Evolutionary conservation across 2,113 vertebrate species (phyloP).

Genomic region (Chroicocephalus ridibundus): DNA sequence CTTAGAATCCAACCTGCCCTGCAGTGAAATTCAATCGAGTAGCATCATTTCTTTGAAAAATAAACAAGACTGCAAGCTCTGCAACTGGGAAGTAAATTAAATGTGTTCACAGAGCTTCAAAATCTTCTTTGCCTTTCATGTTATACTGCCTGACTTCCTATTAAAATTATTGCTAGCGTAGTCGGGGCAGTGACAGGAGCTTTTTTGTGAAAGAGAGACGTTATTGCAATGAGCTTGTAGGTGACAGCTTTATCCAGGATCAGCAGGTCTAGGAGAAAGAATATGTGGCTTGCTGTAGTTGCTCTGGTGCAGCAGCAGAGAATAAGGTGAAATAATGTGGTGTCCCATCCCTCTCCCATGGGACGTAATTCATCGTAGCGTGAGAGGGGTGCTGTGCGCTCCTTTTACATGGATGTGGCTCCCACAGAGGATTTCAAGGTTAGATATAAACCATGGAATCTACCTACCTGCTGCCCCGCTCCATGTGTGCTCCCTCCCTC

Average conservation of each 20-base stretch:
- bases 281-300: background rate
- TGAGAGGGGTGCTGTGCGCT: background rate
- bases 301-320: background rate
- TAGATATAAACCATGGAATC: background rate
- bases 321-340: background rate
- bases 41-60: slow-evolving; percentile 48
- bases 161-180: slow-evolving; percentile 46
- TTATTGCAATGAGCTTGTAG: background rate
- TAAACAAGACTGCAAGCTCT: slow-evolving; percentile 53
- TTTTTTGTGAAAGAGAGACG: background rate
- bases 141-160: slow-evolving; percentile 10
- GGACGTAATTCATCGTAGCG: background rate
- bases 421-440: background rate
- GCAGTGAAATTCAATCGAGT: slow-evolving; percentile 20
- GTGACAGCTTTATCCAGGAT: background rate
- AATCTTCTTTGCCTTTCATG: slow-evolving; percentile 31
- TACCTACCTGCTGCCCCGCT: background rate
- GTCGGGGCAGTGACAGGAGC: background rate
- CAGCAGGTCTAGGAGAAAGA: background rate
- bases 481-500: background rate
- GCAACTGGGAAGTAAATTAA: slow-evolving; percentile 47
- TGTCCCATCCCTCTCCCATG: background rate
- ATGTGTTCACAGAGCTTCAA: slow-evolving; percentile 39
- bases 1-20: slow-evolving; percentile 16
- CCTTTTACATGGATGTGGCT: background rate